phyloP scores from a whole-genome alignment of 2,113 vertebrate genomes.

The Hyla sarda region DNA sequence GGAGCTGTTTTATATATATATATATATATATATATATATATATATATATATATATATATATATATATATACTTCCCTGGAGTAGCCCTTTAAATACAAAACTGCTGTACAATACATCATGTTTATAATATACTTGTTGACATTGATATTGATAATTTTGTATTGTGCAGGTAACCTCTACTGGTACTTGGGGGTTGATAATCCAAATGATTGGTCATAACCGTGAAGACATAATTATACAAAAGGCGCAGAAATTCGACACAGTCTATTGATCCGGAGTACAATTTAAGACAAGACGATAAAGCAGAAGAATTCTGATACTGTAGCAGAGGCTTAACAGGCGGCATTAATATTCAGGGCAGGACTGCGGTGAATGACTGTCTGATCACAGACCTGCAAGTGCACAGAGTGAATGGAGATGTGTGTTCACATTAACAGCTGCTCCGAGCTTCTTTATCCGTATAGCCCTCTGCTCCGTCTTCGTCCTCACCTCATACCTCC shows the following conservation, averaged over 20 bases:
- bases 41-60: too few species aligned
- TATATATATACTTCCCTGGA: too few species aligned
- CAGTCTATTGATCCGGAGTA: neutral
- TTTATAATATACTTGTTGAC: neutral
- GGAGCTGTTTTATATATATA: too few species aligned
- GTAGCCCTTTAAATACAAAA: too few species aligned
- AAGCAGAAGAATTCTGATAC: neutral
- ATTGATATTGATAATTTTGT: neutral
- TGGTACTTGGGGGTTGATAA: neutral
- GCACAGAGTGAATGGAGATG: neutral
- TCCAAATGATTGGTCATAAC: neutral
- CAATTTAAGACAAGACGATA: slow-evolving; percentile 17
- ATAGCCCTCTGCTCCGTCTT: neutral
- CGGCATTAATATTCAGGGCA: slow-evolving; percentile 21
- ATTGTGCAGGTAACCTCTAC: neutral
- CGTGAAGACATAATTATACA: neutral
- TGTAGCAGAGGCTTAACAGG: neutral
- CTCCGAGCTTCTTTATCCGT: too few species aligned
- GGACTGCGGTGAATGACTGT: slow-evolving; percentile 16
- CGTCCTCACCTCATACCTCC: neutral
- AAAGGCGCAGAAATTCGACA: neutral
- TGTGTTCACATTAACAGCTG: neutral
- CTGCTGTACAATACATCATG: too few species aligned
- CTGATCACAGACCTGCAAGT: neutral
- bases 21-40: too few species aligned